Base-by-base conservation (phyloP, 2,113 vertebrate species). In the Archocentrus centrarchus region DNA sequence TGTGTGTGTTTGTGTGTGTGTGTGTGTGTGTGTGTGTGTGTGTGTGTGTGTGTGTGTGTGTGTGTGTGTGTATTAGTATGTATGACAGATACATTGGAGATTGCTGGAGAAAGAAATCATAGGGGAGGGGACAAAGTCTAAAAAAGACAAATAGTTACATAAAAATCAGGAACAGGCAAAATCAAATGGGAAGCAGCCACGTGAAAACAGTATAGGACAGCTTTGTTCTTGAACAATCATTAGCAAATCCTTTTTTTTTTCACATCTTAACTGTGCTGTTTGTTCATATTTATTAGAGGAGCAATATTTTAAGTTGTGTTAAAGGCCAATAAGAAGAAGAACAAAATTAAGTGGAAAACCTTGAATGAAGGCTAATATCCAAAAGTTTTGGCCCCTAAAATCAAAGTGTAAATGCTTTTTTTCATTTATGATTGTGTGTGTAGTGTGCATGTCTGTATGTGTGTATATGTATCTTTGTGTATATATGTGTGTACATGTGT, bases 21-120 rank as follows among this genome's bases (percentile, higher is more conserved):
- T 39, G 22, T 79, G 6, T 55, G 75, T 30, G 62, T 57, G 82
- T 75, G 50, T 20, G 50, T 73, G 66, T 50, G 63, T 50, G 66
- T 82, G 80, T 30, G 79, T 30, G 62, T 47, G 81, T 75, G 50
- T 17, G 50, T 70, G 66, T 39, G 30, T 41, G 59, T 50, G 68
- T 66, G 59, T 79, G 15, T 32, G 39, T 70, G 73, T 39, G 20
- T 79, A 5, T 55, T 18, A 24, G 53, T 62, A 17, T 32, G 44
- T 53, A 37, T 17, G 60, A 59, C 50, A 59, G 59, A 76, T 59
- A 59, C 24, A 6, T 32, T 9, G 22, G 76, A 77, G 63, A 53
- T 37, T 44, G 60, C 50, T 35, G 9, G 27, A 73, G 32, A 35
- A 59, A 70, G 55, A 79, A 81, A 47, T 75, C 32, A 75, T 80